Percentiles rank a stretch among this genome's conserved stretches.
Conservation (phyloP, 2,888 invertebrate species). For the Lycophotia porphyrea region DNA sequence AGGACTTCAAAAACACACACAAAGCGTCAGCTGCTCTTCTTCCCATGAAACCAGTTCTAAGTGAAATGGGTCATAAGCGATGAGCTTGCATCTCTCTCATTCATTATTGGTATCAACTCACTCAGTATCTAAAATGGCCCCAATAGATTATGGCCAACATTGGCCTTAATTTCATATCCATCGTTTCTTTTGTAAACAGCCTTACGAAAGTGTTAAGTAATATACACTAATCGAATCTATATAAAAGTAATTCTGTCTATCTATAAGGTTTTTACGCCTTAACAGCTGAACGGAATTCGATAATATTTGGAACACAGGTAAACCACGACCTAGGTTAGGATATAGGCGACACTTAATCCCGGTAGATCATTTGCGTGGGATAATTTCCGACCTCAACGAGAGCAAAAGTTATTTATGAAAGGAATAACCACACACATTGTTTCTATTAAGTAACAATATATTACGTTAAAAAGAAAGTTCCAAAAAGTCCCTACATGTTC, state of each 20-base stretch:
- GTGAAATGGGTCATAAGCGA: constrained; percentile 36
- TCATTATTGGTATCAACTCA: constrained; percentile 21
- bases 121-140: neutral
- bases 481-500: neutral
- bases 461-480: neutral
- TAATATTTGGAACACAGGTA: neutral
- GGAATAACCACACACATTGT: neutral
- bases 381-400: neutral
- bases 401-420: neutral
- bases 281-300: neutral
- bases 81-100: constrained; percentile 30
- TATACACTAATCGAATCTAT: neutral
- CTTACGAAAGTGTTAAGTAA: constrained; percentile 11
- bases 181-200: constrained; percentile 7
- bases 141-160: neutral
- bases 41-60: constrained; percentile 42
- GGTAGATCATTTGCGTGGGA: neutral
- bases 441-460: neutral
- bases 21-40: constrained; percentile 36
- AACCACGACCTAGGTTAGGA: neutral
- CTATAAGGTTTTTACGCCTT: neutral
- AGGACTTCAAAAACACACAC: constrained; percentile 13
- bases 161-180: neutral
- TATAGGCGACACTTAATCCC: neutral
- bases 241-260: neutral